phyloP scores from a whole-genome alignment of 1,140 invertebrate species.

The Archegozetes longisetosus region DNA sequence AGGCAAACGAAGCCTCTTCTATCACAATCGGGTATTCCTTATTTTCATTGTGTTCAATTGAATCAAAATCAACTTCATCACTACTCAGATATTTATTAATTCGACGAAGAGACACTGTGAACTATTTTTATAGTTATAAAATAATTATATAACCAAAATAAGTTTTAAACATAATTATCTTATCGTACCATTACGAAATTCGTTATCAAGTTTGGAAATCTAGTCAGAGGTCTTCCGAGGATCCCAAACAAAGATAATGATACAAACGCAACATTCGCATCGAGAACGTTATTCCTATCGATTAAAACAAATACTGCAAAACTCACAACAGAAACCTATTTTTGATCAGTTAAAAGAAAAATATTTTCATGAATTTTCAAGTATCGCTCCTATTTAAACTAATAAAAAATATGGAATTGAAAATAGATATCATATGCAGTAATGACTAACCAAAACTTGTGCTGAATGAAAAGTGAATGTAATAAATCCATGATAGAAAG shows the following conservation, averaged over 20 bases:
- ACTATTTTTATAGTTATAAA: neutral
- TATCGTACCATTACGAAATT: conserved; percentile 17
- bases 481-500: conserved; percentile 7
- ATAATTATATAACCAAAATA: neutral
- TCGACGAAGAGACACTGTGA: conserved; percentile 15
- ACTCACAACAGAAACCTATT: conserved; percentile 13
- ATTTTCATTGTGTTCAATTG: conserved; percentile 19
- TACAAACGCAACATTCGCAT: conserved; percentile 39
- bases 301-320: conserved; percentile 20
- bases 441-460: conserved; percentile 16
- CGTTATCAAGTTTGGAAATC: conserved; percentile 34
- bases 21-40: conserved; percentile 26
- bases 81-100: conserved; percentile 21
- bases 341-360: no score
- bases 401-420: neutral
- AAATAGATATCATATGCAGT: conserved; percentile 3
- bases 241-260: conserved; percentile 39
- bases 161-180: neutral
- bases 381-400: no score
- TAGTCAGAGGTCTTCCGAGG: conserved; percentile 34
- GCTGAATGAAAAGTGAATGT: conserved; percentile 18
- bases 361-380: no score
- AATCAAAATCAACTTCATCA: conserved; percentile 23
- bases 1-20: conserved; percentile 34
- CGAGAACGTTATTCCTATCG: conserved; percentile 24